Base-by-base conservation (phyloP, 2,113 vertebrate species). In the Leucosticte australis region DNA sequence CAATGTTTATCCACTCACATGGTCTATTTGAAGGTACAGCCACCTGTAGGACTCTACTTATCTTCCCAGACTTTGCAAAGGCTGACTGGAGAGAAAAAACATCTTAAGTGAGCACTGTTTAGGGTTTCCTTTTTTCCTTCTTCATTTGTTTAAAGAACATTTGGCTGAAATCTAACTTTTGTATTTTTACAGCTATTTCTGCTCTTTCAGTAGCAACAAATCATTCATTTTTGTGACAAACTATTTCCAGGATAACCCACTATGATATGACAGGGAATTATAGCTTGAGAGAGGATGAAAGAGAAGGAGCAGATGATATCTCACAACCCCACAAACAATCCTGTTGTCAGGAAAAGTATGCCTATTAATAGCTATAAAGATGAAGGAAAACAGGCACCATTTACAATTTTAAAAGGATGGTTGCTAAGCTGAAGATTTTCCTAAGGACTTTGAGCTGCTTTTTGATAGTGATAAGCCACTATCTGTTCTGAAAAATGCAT, bases 151-250 rank as follows among this genome's bases (percentile, higher is more conserved):
- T 88, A 85, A 92, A 91, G 60, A 79, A 27, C 19, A 64, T 88
- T 89, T 86, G 65, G 23, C 65, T 87, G 46, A 93, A 71, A 79
- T 83, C 7, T 91, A 74, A 49, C 33, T 92, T 87, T 59, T 68
- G 6, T 69, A 91, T 10, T 83, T 90, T 94, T 87, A 42, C 37
- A 93, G 73, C 59, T 90, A 52, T 81, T 96, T 81, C 41, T 83
- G 11, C 53, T 86, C n/a, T 64, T 90, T 60, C 47, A 78, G 27
- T 83, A 65, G 35, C 56, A 88, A 73, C 5, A 86, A 70, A 91
- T 94, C 33, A 82, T 83, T 93, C 50, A 53, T 80, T 93, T 93
- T 86, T 88, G 52, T 90, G 85, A 86, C 87, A 94, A 94, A 82
- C 28, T 75, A 88, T 80, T 97, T 96, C 42, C 53, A 91, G 68